Conservation (phyloP, 2,888 invertebrate species). For the Stegophylla sp. region DNA sequence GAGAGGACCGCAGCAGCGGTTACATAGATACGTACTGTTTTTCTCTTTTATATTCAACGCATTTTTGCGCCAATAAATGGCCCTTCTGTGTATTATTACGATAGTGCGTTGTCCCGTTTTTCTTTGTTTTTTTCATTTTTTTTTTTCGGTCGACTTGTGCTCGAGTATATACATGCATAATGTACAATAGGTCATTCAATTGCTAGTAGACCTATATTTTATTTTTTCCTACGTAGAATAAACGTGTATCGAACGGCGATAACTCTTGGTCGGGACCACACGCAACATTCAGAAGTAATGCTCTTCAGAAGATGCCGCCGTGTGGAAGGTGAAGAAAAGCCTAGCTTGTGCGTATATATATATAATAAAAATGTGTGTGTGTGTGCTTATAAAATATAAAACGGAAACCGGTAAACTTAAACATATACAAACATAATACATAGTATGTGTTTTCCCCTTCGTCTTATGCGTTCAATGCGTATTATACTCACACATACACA, state of each 20-base stretch:
- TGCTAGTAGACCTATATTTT: too few relatives aligned
- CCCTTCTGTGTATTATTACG: too few relatives aligned
- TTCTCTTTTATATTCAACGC: too few relatives aligned
- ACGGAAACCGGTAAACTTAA: slow-evolving; percentile 26
- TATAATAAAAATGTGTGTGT: background rate
- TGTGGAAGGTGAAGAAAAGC: background rate
- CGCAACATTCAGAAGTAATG: background rate
- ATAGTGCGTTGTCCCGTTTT: too few relatives aligned
- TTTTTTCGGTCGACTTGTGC: too few relatives aligned
- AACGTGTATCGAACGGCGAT: background rate
- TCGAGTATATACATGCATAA: too few relatives aligned
- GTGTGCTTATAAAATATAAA: background rate
- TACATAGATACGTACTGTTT: too few relatives aligned
- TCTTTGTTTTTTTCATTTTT: too few relatives aligned
- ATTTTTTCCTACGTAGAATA: too few relatives aligned
- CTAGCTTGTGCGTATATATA: background rate
- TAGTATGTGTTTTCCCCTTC: background rate
- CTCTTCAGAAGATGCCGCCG: background rate
- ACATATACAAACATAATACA: background rate
- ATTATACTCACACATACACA: background rate
- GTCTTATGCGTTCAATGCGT: background rate
- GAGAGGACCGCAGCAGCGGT: too few relatives aligned
- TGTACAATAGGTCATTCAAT: too few relatives aligned
- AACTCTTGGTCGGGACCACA: background rate
- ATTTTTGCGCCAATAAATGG: too few relatives aligned